Conservation (phyloP, 1,140 invertebrate species). For the Epicauta chinensis region DNA sequence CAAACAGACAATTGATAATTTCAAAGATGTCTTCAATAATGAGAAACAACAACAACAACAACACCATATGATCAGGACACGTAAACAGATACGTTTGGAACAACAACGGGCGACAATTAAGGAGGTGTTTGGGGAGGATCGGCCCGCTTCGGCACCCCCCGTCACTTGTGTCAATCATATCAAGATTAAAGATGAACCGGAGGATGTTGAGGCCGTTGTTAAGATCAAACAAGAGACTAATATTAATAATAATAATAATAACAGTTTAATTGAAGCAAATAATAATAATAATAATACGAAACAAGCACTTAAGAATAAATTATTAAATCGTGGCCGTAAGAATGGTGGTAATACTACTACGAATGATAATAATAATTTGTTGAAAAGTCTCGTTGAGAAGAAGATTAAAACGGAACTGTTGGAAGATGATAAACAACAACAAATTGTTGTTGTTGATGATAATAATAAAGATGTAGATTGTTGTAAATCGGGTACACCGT, state of each 20-base stretch:
- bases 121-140: conserved; percentile 70
- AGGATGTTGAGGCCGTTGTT: conserved; percentile 23
- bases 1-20: conserved; percentile 62
- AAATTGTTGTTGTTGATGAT: not conserved
- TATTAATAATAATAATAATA: conserved; percentile 11
- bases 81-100: conserved; percentile 67
- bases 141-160: conserved; percentile 55
- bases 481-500: conserved; percentile 35
- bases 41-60: too few species aligned
- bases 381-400: conserved; percentile 25
- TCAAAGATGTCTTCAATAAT: conserved; percentile 59
- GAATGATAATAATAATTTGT: conserved; percentile 9
- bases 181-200: conserved; percentile 12
- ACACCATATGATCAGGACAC: conserved; percentile 60
- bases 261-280: not conserved
- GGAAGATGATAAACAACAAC: conserved; percentile 36
- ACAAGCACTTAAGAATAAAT: conserved; percentile 24
- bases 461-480: conserved; percentile 12
- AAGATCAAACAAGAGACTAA: conserved; percentile 27
- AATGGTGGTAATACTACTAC: conserved; percentile 5
- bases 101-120: conserved; percentile 71
- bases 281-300: conserved; percentile 19
- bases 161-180: conserved; percentile 44
- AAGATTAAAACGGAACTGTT: conserved; percentile 28
- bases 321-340: conserved; percentile 19